Evolutionary conservation across 2,888 invertebrate species (phyloP).

Genomic region (Drosophila koepferae): DNA sequence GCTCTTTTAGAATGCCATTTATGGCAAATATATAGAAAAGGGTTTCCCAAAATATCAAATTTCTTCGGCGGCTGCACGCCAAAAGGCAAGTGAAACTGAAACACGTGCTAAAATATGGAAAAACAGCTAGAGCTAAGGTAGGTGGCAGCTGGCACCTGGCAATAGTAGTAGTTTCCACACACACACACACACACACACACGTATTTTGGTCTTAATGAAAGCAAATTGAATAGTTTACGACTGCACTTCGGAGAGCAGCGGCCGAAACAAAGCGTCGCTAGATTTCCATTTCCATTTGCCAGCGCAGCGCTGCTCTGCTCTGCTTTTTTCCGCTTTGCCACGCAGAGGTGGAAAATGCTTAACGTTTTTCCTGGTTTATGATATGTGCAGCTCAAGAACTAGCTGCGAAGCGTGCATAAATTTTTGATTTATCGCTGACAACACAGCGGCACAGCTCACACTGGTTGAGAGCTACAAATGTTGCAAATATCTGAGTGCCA

Average conservation of each 20-base stretch:
- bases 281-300: slow-evolving; percentile 60
- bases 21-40: not conserved
- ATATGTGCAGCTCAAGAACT: slow-evolving; percentile 57
- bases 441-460: slow-evolving; percentile 1
- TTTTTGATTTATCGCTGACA: slow-evolving; percentile 76
- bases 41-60: slow-evolving; percentile 23
- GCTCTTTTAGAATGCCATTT: not conserved
- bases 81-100: slow-evolving; percentile 7
- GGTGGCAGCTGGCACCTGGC: slow-evolving; percentile 8
- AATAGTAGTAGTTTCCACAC: slow-evolving; percentile 31
- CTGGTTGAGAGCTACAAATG: not conserved
- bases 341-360: slow-evolving; percentile 9
- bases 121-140: slow-evolving; percentile 8
- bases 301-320: not conserved
- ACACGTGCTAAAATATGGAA: not conserved
- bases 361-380: slow-evolving; percentile 14
- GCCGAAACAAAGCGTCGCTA: slow-evolving; percentile 52
- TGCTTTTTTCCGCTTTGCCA: slow-evolving; percentile 4
- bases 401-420: slow-evolving; percentile 46
- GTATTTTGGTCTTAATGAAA: slow-evolving; percentile 58
- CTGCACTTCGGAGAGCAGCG: slow-evolving; percentile 67
- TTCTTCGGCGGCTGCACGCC: not conserved
- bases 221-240: slow-evolving; percentile 75
- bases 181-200: slow-evolving; percentile 8
- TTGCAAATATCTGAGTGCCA: slow-evolving; percentile 20